phyloP scores from a whole-genome alignment of 2,797 vertebrate species.

The Rachycentron canadum region DNA sequence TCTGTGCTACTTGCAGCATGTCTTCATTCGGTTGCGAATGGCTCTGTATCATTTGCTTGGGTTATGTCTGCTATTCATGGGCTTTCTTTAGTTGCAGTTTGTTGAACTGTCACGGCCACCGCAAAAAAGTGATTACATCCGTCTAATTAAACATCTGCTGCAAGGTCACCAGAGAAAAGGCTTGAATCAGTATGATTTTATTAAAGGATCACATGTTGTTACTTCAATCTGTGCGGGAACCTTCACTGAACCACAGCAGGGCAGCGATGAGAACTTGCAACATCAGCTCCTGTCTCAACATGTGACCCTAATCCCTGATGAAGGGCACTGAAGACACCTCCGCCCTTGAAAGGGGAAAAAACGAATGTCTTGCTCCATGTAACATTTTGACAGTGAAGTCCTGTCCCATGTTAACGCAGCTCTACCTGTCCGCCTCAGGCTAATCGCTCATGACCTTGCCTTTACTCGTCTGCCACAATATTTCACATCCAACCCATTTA shows the following conservation, averaged over 20 bases:
- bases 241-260: constrained; percentile 26
- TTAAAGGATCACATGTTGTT: constrained; percentile 13
- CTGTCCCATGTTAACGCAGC: constrained; percentile 35
- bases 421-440: constrained; percentile 28
- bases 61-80: too few species aligned
- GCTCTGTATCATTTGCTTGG: too few species aligned
- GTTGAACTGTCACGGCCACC: not conserved
- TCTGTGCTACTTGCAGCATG: too few species aligned
- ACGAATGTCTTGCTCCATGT: constrained; percentile 44
- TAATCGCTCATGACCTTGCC: constrained; percentile 34
- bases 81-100: not conserved
- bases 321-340: constrained; percentile 51
- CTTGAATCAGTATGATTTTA: not conserved
- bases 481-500: constrained; percentile 2
- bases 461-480: not conserved
- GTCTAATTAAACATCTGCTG: not conserved
- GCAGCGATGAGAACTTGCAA: constrained; percentile 60
- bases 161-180: not conserved
- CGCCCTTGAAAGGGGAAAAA: constrained; percentile 38
- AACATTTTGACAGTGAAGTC: constrained; percentile 52
- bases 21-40: too few species aligned
- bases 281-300: constrained; percentile 73
- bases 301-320: constrained; percentile 69
- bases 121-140: not conserved
- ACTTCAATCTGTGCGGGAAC: constrained; percentile 23